Percentiles rank a stretch among this genome's conserved stretches.
These are phyloP conservation scores for Amphiura filiformis DNA, from an alignment of 35 echinoderm and acorn worm genomes.

Conservation along the genomic window DNA sequence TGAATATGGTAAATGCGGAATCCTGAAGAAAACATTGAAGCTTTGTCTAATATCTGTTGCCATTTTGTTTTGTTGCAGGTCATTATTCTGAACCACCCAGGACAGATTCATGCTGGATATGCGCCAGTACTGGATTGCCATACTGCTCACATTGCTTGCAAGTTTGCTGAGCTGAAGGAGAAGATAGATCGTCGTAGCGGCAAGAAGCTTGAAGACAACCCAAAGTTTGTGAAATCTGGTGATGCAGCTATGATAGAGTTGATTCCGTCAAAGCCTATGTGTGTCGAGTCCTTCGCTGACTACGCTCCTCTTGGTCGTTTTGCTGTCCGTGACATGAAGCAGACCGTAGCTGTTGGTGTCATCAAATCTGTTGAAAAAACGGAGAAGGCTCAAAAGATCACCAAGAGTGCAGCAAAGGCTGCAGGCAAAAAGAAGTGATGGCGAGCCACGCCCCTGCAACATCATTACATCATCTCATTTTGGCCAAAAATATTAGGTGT, in stretches of 20 bases:
- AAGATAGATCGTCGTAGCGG: constrained; percentile 87
- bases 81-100: constrained; percentile 95
- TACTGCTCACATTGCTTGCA: too few relatives aligned
- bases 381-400: constrained; percentile 22
- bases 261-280: constrained; percentile 78
- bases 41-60: too few relatives aligned
- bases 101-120: constrained; percentile 81
- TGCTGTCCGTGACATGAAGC: too few relatives aligned
- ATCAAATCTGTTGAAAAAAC: constrained; percentile 76
- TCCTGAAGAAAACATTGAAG: too few relatives aligned
- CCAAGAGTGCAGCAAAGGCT: constrained; percentile 77
- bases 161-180: constrained; percentile 71
- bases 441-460: not conserved
- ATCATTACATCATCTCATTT: not conserved
- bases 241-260: constrained; percentile 65
- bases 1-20: too few relatives aligned
- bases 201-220: too few relatives aligned
- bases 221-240: too few relatives aligned
- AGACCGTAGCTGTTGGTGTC: too few relatives aligned
- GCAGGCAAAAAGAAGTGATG: constrained; percentile 72
- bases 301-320: constrained; percentile 78
- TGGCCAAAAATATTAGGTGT: not conserved
- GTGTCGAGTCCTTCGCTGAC: constrained; percentile 71
- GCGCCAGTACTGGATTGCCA: too few relatives aligned
- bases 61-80: too few relatives aligned